Conservation (phyloP, 2,888 invertebrate genomes). For the Drosophila ustulata region DNA sequence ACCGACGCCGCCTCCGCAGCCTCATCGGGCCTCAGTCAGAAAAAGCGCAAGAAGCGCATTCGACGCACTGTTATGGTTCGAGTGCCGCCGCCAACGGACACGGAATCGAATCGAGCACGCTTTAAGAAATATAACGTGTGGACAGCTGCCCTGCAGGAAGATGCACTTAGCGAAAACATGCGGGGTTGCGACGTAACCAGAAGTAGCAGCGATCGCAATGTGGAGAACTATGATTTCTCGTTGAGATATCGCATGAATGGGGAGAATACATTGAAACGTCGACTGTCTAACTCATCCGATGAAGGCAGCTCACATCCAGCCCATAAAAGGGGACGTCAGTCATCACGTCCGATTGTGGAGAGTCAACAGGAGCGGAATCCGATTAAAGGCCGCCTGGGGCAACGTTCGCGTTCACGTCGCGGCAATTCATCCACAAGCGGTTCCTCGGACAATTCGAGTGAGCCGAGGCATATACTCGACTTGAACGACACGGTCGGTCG, state of each 20-base stretch:
- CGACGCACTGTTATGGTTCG: constrained; percentile 82
- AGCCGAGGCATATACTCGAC: constrained; percentile 86
- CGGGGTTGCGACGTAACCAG: constrained; percentile 91
- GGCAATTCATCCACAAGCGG: constrained; percentile 84
- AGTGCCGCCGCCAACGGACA: constrained; percentile 63
- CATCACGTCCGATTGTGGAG: constrained; percentile 43
- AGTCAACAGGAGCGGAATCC: constrained; percentile 36
- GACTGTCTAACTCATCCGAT: constrained; percentile 82
- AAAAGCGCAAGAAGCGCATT: constrained; percentile 73
- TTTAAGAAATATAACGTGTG: constrained; percentile 92
- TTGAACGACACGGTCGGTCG: constrained; percentile 86
- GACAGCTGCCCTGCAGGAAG: constrained; percentile 91
- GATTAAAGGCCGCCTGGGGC: constrained; percentile 74
- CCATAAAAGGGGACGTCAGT: constrained; percentile 76
- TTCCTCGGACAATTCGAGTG: constrained; percentile 86
- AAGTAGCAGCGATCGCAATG: constrained; percentile 87
- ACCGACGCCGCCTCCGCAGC: constrained; percentile 48
- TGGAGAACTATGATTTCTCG: constrained; percentile 91
- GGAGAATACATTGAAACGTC: constrained; percentile 83
- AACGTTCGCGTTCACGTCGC: constrained; percentile 69
- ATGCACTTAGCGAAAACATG: constrained; percentile 91
- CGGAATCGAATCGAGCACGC: constrained; percentile 82
- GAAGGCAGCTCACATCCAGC: constrained; percentile 71
- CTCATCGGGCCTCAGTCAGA: constrained; percentile 33
- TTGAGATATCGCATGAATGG: constrained; percentile 88